Base-by-base conservation (phyloP, 2,797 vertebrate genomes). In the Saxicola maurus region DNA sequence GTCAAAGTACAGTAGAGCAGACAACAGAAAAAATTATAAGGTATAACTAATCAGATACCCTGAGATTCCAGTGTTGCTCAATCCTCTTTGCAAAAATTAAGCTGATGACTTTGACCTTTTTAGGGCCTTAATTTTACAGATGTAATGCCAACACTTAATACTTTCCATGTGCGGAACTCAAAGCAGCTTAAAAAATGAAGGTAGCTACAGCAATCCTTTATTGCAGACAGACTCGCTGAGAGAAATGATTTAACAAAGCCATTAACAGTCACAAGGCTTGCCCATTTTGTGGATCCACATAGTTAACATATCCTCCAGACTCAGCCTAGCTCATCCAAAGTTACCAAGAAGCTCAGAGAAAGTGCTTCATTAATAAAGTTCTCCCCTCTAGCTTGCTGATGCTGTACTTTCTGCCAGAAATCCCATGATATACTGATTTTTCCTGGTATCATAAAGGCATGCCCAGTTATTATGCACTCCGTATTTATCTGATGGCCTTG, bases 81-180 rank as follows among this genome's bases (percentile, higher is more conserved):
- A 74, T 91, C 77, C 61, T 87, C 61, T 81, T 86, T 86, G 72
- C 72, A 79, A 79, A 93, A 94, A 91, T 72, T 92, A 92, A 89
- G 83, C 87, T 93, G 91, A 91, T 92, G 87, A 94, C 89, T 93
- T 86, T 92, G 92, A 94, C 95, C 91, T 93, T 94, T 93, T 76
- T 84, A 80, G 33, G 64, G 60, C 74, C 91, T 92, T 91, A 92
- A 95, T 94, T 94, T 94, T 89, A 91, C 61, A 71, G 74, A 77
- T 67, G 64, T 92, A 80, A 89, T 91, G 38, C 74, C 57, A 89
- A 51, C 61, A 67, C 67, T 94, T 94, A 93, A 73, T 91, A 87
- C n/a, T 87, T 91, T 91, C 75, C 74, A 88, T 74, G 83, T 88
- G 71, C 69, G 77, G 93, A 85, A 82, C 86, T 91, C 85, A 93